Evolutionary conservation across 2,113 vertebrate species (phyloP).

Genomic region (Cryptoleucopteryx plumbea): DNA sequence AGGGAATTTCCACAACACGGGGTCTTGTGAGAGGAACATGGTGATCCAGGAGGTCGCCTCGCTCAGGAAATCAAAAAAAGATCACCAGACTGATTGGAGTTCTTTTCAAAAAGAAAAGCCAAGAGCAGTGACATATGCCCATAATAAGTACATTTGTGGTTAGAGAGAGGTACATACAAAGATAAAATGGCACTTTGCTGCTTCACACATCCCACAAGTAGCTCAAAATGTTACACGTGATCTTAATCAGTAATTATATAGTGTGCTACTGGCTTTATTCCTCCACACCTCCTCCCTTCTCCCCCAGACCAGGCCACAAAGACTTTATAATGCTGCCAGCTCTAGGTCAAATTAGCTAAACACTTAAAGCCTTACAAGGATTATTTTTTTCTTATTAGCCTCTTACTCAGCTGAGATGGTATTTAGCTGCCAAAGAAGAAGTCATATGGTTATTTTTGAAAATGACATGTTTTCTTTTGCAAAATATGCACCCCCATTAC

Average conservation of each 20-base stretch:
- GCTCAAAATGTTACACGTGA: background rate
- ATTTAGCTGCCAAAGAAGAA: background rate
- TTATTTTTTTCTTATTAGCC: background rate
- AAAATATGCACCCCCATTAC: fast-evolving
- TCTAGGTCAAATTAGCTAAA: background rate
- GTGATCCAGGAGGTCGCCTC: background rate
- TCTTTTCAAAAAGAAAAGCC: background rate
- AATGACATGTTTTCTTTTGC: background rate
- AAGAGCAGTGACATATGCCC: background rate
- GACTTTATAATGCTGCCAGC: background rate
- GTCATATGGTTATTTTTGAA: background rate
- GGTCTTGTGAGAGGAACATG: background rate
- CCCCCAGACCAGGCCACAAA: background rate
- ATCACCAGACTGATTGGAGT: background rate
- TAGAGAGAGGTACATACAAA: background rate
- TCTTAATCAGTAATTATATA: background rate
- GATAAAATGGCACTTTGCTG: background rate
- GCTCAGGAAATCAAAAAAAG: background rate
- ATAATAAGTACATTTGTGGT: background rate
- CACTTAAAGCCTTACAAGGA: background rate
- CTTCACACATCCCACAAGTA: background rate
- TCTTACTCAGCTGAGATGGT: background rate
- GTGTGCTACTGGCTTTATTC: background rate
- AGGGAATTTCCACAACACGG: background rate
- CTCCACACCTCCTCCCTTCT: background rate